A percentile compares a stretch with the other conserved stretches of the same genome.
These are phyloP conservation scores for Lottia gigantea DNA, from an alignment of 2,888 invertebrate genomes.

Conservation along the genomic window DNA sequence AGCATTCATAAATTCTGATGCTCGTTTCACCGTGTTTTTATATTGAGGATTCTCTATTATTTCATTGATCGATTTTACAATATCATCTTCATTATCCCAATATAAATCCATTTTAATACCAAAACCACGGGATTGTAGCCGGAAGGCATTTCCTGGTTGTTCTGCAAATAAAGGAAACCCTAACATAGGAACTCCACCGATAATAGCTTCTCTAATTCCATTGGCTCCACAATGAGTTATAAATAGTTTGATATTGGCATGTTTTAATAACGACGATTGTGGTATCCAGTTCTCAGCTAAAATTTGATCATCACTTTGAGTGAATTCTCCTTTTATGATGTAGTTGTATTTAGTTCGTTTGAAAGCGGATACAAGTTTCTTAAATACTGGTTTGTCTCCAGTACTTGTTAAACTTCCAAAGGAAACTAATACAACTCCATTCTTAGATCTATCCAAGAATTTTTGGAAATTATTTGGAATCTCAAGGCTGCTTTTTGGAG, in stretches of 20 bases:
- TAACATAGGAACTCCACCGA: constrained; percentile 48
- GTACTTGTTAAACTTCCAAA: constrained; percentile 36
- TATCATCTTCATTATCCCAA: constrained; percentile 26
- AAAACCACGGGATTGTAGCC: constrained; percentile 32
- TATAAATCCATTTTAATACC: constrained; percentile 35
- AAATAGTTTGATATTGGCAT: constrained; percentile 40
- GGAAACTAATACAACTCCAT: constrained; percentile 43
- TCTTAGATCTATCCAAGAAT: constrained; percentile 31
- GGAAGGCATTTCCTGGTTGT: constrained; percentile 37
- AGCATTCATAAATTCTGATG: constrained; percentile 32
- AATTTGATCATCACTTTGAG: constrained; percentile 16
- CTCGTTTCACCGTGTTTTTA: constrained; percentile 28
- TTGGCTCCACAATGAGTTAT: constrained; percentile 50
- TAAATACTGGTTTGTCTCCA: background rate
- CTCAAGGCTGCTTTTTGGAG: constrained; percentile 25
- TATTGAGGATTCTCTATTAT: constrained; percentile 31
- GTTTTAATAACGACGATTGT: constrained; percentile 44
- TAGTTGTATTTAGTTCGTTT: background rate
- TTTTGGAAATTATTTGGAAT: constrained; percentile 31
- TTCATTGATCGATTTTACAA: constrained; percentile 28
- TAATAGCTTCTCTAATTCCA: constrained; percentile 47
- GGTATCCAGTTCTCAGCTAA: constrained; percentile 39
- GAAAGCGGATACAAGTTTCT: background rate
- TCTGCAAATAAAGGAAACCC: constrained; percentile 41
- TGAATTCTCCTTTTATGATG: background rate